Evolutionary conservation across 2,113 vertebrate species (phyloP), one percentile per base, ranked within the genome.

Genomic region (Tachycineta bicolor): DNA sequence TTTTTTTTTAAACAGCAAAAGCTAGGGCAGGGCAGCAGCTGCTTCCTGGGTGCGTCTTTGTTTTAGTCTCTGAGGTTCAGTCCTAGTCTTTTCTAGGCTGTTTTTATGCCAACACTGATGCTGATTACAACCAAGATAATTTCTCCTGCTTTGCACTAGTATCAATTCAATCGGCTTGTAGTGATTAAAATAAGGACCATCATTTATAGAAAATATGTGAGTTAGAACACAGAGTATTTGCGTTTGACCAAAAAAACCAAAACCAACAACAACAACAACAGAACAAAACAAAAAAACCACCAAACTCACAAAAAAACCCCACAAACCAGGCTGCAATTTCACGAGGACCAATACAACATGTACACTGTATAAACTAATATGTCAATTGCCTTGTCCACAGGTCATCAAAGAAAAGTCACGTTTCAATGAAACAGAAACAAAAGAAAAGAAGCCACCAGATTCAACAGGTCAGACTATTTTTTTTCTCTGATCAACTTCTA

Each of bases 381-480:
- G 37, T 92, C 43, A 53, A 39, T 90, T 94, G 43, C 65, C 16
- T 95, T 81, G 82, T 89, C n/a, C 41, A 86, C 92, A 98, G 98
- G 92, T 89, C 55, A 64, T 92, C 39, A 98, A 97, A 96, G 98
- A 99, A 96, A 98, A 98, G 29, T 76, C 96, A 56, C 97, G 96
- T 47, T 67, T 97, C 33, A 96, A 70, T 90, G 95, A 96, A 74
- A 98, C 97, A 20, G 98, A 97, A 80, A 83, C 89, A 77, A 98
- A 98, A 96, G 98, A 98, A 90, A 98, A 98, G 94, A 99, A 98
- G 94, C 97, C 98, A 26, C 97, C 95, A 9, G 97, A 98, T 76
- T 75, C 97, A 17, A 73, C 98, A 98, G 99, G 99, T 99, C 98
- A 85, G 56, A 77, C 33, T 74, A 52, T 25, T n/a, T 59, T 73